Percentiles rank a stretch among this genome's conserved stretches.
Evolutionary conservation across 1,140 invertebrate genomes (phyloP).

Genomic region (Riptortus pedestris): DNA sequence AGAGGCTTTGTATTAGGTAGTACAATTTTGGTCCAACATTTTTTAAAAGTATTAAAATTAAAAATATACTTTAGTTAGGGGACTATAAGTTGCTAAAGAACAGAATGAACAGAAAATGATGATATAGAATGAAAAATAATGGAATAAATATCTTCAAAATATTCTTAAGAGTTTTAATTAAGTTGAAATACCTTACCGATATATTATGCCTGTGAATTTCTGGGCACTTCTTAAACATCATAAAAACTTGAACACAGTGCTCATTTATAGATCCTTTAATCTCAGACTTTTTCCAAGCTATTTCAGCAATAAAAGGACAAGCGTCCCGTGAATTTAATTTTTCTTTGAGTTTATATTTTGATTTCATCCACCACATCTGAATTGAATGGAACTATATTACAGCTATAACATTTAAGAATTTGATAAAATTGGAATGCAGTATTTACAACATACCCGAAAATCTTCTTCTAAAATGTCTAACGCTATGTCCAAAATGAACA

Average conservation of each 20-base stretch:
- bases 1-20: not conserved
- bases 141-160: too few species aligned
- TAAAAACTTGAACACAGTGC: slow-evolving; percentile 3
- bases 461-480: slow-evolving; percentile 5
- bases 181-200: not conserved
- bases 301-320: not conserved
- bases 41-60: not conserved
- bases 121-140: too few species aligned
- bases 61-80: not conserved
- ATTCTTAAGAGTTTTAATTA: not conserved
- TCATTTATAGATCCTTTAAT: not conserved
- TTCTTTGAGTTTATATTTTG: not conserved
- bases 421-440: not conserved
- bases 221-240: not conserved
- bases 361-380: slow-evolving; percentile 13
- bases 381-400: not conserved
- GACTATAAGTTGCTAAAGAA: not conserved
- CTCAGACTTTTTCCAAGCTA: not conserved
- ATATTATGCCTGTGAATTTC: not conserved
- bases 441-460: slow-evolving; percentile 5
- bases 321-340: not conserved
- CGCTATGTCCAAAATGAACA: not conserved
- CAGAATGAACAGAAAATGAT: too few species aligned
- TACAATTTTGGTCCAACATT: not conserved
- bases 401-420: not conserved